These are phyloP conservation scores for Podilymbus podiceps DNA, from an alignment of 2,113 vertebrate genomes.

Conservation along the genomic window DNA sequence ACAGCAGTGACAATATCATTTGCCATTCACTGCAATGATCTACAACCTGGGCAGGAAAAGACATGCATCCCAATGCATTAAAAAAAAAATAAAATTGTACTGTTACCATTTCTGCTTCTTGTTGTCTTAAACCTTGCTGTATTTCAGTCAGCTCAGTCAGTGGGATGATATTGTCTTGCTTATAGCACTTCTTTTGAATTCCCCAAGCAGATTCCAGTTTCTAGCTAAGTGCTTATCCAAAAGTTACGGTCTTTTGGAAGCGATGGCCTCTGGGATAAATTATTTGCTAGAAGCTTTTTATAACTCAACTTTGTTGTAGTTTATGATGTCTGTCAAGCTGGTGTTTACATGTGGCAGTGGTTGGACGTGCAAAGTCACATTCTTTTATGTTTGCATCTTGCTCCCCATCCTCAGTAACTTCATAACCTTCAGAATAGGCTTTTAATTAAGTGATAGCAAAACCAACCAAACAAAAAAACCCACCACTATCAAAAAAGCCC, in stretches of 20 bases:
- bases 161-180: not conserved
- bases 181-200: not conserved
- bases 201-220: not conserved
- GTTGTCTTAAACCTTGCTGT: not conserved
- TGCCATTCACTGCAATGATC: not conserved
- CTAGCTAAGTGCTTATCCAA: not conserved
- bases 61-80: not conserved
- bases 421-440: not conserved
- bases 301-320: not conserved
- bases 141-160: not conserved
- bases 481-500: not conserved
- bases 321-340: not conserved
- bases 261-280: not conserved
- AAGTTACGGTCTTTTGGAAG: not conserved
- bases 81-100: not conserved
- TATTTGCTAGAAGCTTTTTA: not conserved
- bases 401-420: not conserved
- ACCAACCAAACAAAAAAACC: not conserved
- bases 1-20: not conserved
- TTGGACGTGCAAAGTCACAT: not conserved
- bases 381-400: not conserved
- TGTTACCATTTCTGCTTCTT: not conserved
- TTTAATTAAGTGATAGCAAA: not conserved
- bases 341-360: not conserved
- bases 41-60: not conserved